These are phyloP conservation scores for Altica lythri DNA, from an alignment of 2,888 invertebrate genomes.

Conservation along the genomic window DNA sequence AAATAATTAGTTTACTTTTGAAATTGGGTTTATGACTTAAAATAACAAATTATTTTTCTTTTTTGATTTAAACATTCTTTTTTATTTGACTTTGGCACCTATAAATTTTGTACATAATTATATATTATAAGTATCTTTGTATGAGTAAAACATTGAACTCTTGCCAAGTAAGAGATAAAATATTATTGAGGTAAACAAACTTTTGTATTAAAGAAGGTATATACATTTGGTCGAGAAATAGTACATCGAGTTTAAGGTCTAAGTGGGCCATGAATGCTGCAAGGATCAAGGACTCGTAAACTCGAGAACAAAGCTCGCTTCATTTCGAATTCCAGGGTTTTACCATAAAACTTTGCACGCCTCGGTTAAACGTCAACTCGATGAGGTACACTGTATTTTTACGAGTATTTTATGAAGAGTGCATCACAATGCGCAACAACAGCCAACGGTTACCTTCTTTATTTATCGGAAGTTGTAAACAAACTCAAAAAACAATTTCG, in stretches of 20 bases:
- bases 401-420: conserved; percentile 25
- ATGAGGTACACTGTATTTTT: conserved; percentile 28
- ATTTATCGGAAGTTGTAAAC: conserved; percentile 10
- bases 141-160: background rate
- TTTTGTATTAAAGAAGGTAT: conserved; percentile 22
- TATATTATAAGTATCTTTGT: too few species aligned
- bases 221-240: conserved; percentile 5
- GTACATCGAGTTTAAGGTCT: conserved; percentile 34
- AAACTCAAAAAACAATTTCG: too few species aligned
- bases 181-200: conserved; percentile 20
- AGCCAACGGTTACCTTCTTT: background rate
- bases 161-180: conserved; percentile 2
- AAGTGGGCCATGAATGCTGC: conserved; percentile 45
- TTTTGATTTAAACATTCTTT: too few species aligned
- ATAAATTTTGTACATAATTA: too few species aligned
- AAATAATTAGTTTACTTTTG: too few species aligned
- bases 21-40: too few species aligned
- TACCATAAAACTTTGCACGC: conserved; percentile 29
- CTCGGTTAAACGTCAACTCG: conserved; percentile 26
- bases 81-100: too few species aligned
- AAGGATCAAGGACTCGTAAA: conserved; percentile 42
- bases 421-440: conserved; percentile 10
- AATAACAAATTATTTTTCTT: too few species aligned
- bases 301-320: conserved; percentile 40
- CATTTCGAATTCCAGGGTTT: conserved; percentile 34